Percentiles rank a stretch among this genome's conserved stretches.
phyloP scores from a whole-genome alignment of 1,140 invertebrate genomes.

The Tetramorium alpestre region DNA sequence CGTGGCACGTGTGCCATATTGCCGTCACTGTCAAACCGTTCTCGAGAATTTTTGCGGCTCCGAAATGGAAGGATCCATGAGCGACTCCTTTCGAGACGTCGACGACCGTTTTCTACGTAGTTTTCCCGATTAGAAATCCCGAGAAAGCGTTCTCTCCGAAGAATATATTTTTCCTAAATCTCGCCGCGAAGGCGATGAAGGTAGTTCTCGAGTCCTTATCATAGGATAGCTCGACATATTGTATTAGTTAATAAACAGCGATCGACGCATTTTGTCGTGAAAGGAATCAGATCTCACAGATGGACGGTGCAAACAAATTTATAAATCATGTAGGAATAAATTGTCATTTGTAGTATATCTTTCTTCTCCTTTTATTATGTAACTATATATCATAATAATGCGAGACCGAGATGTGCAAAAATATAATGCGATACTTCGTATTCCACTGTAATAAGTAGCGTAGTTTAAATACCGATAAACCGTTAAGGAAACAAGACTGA shows the following conservation, averaged over 20 bases:
- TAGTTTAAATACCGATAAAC: constrained; percentile 13
- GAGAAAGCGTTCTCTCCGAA: constrained; percentile 20
- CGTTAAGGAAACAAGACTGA: constrained; percentile 46
- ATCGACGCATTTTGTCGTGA: neutral
- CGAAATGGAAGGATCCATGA: neutral
- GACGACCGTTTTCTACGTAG: constrained; percentile 49
- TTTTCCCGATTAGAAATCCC: constrained; percentile 18
- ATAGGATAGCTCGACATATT: constrained; percentile 19
- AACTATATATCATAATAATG: neutral
- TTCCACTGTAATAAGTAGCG: constrained; percentile 3
- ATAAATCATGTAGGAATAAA: neutral
- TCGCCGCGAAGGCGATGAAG: neutral
- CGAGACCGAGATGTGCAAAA: constrained; percentile 1
- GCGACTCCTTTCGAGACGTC: constrained; percentile 15
- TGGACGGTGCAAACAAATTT: neutral
- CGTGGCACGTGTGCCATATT: neutral
- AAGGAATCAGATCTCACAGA: constrained; percentile 28
- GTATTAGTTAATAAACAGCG: constrained; percentile 18
- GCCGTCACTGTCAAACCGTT: neutral
- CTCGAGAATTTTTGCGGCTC: neutral
- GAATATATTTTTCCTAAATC: constrained; percentile 54
- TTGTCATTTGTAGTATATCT: constrained; percentile 31
- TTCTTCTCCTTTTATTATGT: constrained; percentile 20
- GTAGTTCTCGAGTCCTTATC: constrained; percentile 25
- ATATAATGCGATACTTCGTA: neutral